phyloP scores from a whole-genome alignment of 2,113 vertebrate genomes.

The Mastomys coucha region DNA sequence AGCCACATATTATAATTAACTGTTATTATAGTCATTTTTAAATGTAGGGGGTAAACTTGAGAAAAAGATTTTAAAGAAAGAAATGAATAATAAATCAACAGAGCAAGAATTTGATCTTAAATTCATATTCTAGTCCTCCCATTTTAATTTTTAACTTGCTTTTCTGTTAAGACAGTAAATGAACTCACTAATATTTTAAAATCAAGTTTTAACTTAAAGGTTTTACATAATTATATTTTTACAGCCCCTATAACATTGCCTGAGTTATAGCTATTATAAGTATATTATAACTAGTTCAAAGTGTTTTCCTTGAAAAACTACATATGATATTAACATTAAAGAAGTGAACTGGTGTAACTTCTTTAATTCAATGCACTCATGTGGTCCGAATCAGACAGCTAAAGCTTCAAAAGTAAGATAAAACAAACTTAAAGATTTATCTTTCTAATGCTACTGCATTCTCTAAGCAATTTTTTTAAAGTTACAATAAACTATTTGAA shows the following conservation, averaged over 20 bases:
- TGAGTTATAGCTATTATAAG: neutral
- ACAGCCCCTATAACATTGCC: neutral
- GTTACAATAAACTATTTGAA: neutral
- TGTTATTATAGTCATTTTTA: neutral
- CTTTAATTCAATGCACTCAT: neutral
- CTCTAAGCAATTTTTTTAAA: constrained; percentile 1
- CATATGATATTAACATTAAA: neutral
- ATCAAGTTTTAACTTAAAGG: neutral
- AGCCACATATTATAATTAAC: neutral
- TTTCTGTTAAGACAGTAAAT: neutral
- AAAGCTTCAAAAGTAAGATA: neutral
- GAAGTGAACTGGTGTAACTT: neutral
- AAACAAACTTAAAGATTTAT: neutral
- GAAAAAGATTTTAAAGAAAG: neutral
- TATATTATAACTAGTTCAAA: too few relatives aligned
- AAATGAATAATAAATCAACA: neutral
- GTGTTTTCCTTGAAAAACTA: neutral
- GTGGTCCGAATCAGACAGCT: neutral
- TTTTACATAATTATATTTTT: neutral
- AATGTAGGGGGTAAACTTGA: neutral
- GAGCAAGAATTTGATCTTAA: neutral
- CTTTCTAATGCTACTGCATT: neutral
- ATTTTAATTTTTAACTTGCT: neutral
- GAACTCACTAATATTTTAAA: constrained; percentile 17
- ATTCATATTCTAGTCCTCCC: neutral